Base-by-base conservation (phyloP, 1,140 invertebrate species). In the Trichonephila clavata region DNA sequence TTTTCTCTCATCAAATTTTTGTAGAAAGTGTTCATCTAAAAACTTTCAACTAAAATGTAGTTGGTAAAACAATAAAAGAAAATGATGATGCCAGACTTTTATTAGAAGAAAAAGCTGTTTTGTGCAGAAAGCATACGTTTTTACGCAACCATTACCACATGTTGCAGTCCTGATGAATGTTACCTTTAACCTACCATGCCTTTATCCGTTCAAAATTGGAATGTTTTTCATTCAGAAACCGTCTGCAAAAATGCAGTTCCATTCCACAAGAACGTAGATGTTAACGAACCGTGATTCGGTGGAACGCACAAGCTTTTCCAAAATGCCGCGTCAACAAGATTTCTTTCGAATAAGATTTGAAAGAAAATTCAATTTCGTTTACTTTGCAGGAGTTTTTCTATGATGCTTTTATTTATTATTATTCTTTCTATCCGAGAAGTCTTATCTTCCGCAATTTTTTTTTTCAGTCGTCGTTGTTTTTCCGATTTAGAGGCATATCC, bases 301-400 rank as follows among this genome's bases (percentile, higher is more conserved):
- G 27, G 27, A 32, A 27, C 10, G 71, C 32, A 27, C 71, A 27
- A 32, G 71, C 27, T 27, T 77, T 32, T 77, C 27, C 13, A 39
- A 27, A 77, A 27, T 77, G 71, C 71, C 27, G 71, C 71, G 27
- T 77, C 71, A 77, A 77, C 71, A 77, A 77, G 71, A 77, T 77
- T 77, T 77, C 32, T 27, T 10, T 77, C 32, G 71, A 77, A 77
- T 77, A 77, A 77, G 71, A 77, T 77, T 77, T 77, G 71, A 77
- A 77, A 77, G 32, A 27, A 77, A 77, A 77, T 77, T 77, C 71
- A 77, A 77, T 77, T 77, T 27, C 27, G 71, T 14, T 77, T 77
- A 77, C 32, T 77, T 39, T 27, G 71, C 27, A 32, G 71, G 27
- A 27, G 71, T 18, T 27, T 77, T 14, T 77, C 32, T 68, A 68